A percentile compares a stretch with the other conserved stretches of the same genome.
Conservation (phyloP, 2,113 vertebrate species). For the Salvelinus fontinalis region DNA sequence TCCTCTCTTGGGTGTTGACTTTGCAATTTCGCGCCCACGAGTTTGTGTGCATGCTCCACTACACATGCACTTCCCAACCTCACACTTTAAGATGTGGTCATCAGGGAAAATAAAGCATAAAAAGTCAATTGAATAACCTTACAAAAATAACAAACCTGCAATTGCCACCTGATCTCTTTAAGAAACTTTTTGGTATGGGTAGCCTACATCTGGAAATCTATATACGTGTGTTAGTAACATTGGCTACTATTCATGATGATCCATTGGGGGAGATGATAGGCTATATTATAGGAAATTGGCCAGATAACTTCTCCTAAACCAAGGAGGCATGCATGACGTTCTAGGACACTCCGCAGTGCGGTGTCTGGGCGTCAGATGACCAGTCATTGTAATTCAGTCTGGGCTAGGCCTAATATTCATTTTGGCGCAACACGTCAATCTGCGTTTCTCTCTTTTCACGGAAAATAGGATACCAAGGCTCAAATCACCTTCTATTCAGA, state of each 20-base stretch:
- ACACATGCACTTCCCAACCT: too few species aligned
- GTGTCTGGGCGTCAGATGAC: background rate
- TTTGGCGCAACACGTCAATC: background rate
- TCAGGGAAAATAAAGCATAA: background rate
- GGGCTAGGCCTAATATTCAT: background rate
- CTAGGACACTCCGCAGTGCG: conserved; percentile 5
- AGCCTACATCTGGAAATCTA: background rate
- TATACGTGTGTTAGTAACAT: background rate
- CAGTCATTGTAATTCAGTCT: conserved; percentile 11
- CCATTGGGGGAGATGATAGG: too few species aligned
- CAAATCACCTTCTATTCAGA: background rate
- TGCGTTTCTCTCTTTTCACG: background rate
- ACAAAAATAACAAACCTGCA: background rate
- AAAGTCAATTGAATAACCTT: background rate
- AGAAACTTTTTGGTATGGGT: background rate
- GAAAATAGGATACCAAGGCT: background rate
- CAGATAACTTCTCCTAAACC: too few species aligned
- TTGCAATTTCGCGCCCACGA: background rate
- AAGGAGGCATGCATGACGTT: background rate
- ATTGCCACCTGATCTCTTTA: background rate
- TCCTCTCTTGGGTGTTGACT: conserved; percentile 6
- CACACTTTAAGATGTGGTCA: too few species aligned
- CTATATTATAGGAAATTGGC: background rate
- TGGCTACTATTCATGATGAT: too few species aligned
- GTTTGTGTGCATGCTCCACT: background rate